Evolutionary conservation across 2,888 invertebrate species (phyloP).

Genomic region (Mechanitis mazaeus): DNA sequence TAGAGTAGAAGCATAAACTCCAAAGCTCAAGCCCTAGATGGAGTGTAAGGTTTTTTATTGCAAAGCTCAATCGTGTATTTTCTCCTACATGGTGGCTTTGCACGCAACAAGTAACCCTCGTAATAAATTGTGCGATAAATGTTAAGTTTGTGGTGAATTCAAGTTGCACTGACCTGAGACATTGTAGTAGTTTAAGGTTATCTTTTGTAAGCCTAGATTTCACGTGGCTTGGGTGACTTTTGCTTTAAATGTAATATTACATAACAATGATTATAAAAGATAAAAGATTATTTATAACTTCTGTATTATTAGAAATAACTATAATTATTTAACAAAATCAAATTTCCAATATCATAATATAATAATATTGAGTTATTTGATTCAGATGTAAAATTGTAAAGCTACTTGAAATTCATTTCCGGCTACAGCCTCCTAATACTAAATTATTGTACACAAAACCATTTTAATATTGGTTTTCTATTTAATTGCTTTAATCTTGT

Average conservation of each 20-base stretch:
- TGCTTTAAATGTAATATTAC: neutral
- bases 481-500: too few relatives aligned
- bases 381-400: too few relatives aligned
- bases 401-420: too few relatives aligned
- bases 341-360: too few relatives aligned
- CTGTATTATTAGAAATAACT: too few relatives aligned
- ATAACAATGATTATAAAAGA: too few relatives aligned
- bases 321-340: too few relatives aligned
- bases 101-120: conserved; percentile 31
- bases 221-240: neutral
- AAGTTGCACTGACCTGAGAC: conserved; percentile 8
- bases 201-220: neutral
- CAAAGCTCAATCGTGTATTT: conserved; percentile 27
- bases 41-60: conserved; percentile 33
- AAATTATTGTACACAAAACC: too few relatives aligned
- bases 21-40: neutral
- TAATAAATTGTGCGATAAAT: conserved; percentile 31
- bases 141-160: conserved; percentile 27
- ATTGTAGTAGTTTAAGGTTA: neutral
- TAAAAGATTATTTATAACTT: too few relatives aligned
- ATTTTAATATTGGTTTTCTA: too few relatives aligned
- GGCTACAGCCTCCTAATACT: too few relatives aligned
- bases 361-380: too few relatives aligned
- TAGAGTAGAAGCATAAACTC: neutral
- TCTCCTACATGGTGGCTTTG: conserved; percentile 23